phyloP scores from a whole-genome alignment of 2,888 invertebrate species.

The Melipona beecheii region DNA sequence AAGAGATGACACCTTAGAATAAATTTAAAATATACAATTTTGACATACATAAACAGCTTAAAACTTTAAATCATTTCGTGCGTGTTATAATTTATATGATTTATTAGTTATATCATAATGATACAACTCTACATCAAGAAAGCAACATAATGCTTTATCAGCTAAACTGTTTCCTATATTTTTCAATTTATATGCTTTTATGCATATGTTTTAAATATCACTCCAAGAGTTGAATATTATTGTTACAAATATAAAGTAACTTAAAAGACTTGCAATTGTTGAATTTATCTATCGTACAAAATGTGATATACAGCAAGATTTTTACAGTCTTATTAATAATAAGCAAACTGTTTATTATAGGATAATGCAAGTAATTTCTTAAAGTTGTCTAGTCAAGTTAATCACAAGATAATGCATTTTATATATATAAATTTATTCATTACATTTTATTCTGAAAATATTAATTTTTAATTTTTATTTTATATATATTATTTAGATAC shows the following conservation, averaged over 20 bases:
- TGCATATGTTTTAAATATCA: conserved; percentile 54
- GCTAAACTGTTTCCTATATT: conserved; percentile 22
- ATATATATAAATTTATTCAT: neutral
- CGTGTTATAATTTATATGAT: conserved; percentile 59
- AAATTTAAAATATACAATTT: conserved; percentile 10
- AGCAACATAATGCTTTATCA: conserved; percentile 20
- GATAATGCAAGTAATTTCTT: conserved; percentile 61
- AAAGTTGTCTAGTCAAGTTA: neutral
- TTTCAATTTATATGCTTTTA: conserved; percentile 52
- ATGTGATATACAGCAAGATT: conserved; percentile 66
- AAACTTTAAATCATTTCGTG: conserved; percentile 47
- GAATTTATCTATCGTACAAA: conserved; percentile 54
- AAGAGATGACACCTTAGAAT: conserved; percentile 28
- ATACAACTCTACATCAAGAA: conserved; percentile 22
- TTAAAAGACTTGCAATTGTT: conserved; percentile 56
- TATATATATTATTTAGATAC: neutral
- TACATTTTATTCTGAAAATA: conserved; percentile 6
- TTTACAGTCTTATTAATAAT: conserved; percentile 56
- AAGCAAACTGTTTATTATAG: conserved; percentile 57
- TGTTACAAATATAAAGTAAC: conserved; percentile 51
- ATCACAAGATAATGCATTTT: neutral
- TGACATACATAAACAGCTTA: conserved; percentile 4
- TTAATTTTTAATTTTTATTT: neutral
- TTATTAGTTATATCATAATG: conserved; percentile 38
- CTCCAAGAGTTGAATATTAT: conserved; percentile 65